These are phyloP conservation scores for Diachrysia chrysitis DNA, from an alignment of 2,888 invertebrate species.

Conservation along the genomic window DNA sequence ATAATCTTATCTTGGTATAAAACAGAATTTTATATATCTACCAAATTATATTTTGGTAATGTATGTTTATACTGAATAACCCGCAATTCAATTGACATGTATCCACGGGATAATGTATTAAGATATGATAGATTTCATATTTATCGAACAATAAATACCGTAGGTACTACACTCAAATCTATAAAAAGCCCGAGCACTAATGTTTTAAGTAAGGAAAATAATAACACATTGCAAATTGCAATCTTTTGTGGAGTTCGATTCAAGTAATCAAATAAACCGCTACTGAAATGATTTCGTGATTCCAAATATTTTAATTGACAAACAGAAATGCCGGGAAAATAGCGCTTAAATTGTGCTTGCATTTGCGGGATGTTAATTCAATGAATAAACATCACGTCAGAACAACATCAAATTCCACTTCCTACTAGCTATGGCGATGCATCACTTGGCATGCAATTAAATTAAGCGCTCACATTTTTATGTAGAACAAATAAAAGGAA, in stretches of 20 bases:
- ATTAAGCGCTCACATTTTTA: constrained; percentile 49
- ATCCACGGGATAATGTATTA: no score
- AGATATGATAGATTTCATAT: no score
- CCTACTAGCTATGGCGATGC: constrained; percentile 61
- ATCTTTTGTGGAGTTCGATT: constrained; percentile 72
- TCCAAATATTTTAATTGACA: constrained; percentile 88
- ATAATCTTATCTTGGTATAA: no score
- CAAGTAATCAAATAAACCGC: constrained; percentile 81
- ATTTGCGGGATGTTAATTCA: constrained; percentile 84
- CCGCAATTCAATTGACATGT: no score
- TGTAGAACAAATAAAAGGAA: constrained; percentile 35
- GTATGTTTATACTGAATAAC: no score
- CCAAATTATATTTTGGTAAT: no score
- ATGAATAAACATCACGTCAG: constrained; percentile 82
- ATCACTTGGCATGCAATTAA: constrained; percentile 53
- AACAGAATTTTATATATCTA: no score
- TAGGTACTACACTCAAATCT: neutral
- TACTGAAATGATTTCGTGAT: constrained; percentile 85
- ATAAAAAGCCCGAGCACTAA: neutral
- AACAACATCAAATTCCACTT: constrained; percentile 76
- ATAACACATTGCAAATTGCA: constrained; percentile 68
- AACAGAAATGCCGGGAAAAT: constrained; percentile 85
- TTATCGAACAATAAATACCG: neutral
- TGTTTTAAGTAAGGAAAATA: constrained; percentile 54
- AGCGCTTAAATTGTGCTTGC: constrained; percentile 85